phyloP scores from a whole-genome alignment of 1,140 invertebrate species.

The Zelostemma sp. region DNA sequence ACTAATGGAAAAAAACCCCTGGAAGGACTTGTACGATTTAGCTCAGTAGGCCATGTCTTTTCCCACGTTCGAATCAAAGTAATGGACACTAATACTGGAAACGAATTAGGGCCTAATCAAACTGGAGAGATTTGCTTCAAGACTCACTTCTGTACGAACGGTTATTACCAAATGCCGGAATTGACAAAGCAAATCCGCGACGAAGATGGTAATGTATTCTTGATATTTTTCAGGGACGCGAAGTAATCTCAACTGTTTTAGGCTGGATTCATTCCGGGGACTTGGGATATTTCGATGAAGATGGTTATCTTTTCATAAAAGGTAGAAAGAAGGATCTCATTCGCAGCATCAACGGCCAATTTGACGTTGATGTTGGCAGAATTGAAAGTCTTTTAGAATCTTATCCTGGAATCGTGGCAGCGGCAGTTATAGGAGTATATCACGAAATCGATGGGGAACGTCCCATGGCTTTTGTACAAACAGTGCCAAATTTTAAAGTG shows the following conservation, averaged over 20 bases:
- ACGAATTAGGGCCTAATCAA: slow-evolving; percentile 40
- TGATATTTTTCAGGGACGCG: too few species aligned
- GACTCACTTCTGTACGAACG: slow-evolving; percentile 64
- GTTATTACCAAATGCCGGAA: slow-evolving; percentile 72
- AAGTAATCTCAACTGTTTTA: too few species aligned
- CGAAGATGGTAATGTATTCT: slow-evolving; percentile 72
- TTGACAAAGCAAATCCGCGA: slow-evolving; percentile 69
- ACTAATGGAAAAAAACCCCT: too few species aligned
- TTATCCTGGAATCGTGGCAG: slow-evolving; percentile 76
- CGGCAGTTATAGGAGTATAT: slow-evolving; percentile 84
- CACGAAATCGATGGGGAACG: slow-evolving; percentile 80
- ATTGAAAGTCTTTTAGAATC: slow-evolving; percentile 52
- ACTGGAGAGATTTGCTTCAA: slow-evolving; percentile 49
- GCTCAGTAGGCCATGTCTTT: too few species aligned
- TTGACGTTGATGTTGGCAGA: slow-evolving; percentile 62
- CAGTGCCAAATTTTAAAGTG: slow-evolving; percentile 69
- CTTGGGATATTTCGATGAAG: slow-evolving; percentile 72
- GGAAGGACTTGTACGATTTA: too few species aligned
- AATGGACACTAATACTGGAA: slow-evolving; percentile 9
- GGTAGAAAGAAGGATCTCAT: slow-evolving; percentile 74
- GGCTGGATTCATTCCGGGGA: slow-evolving; percentile 85
- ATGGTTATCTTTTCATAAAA: slow-evolving; percentile 41
- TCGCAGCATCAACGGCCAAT: slow-evolving; percentile 70
- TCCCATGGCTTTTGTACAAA: slow-evolving; percentile 75
- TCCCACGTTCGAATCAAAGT: slow-evolving; percentile 15